These are phyloP conservation scores for human (Homo sapiens) DNA, from an alignment of 2,113 vertebrate species.

Conservation along the genomic window DNA sequence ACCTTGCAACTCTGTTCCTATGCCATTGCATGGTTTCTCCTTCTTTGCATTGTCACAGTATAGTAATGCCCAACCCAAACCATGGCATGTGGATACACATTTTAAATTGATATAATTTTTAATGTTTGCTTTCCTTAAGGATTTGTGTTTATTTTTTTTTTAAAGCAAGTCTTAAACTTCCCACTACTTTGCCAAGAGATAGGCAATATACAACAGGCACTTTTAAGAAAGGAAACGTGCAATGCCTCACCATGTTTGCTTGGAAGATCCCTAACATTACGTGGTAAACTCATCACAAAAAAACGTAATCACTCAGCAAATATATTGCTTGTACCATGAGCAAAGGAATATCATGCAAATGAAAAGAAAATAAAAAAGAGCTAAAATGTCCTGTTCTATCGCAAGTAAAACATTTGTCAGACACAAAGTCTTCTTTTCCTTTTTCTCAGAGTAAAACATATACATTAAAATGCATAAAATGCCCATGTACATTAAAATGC, in stretches of 20 bases:
- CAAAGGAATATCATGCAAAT: not conserved
- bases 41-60: not conserved
- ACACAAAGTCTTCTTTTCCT: not conserved
- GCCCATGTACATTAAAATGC: not conserved
- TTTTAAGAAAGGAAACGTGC: not conserved
- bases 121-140: slow-evolving; percentile 7
- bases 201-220: not conserved
- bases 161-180: not conserved
- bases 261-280: not conserved
- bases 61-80: not conserved
- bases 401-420: not conserved
- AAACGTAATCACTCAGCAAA: not conserved
- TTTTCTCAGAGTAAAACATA: not conserved
- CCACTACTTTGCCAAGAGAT: not conserved
- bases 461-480: not conserved
- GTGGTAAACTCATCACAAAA: not conserved
- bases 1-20: not conserved
- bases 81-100: not conserved
- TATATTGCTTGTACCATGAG: not conserved
- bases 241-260: not conserved
- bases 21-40: not conserved
- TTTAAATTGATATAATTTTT: not conserved
- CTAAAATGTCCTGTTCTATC: not conserved
- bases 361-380: slow-evolving; percentile 2
- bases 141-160: not conserved